These are phyloP conservation scores for Chiroxiphia lanceolata DNA, from an alignment of 2,797 vertebrate species.

Conservation along the genomic window DNA sequence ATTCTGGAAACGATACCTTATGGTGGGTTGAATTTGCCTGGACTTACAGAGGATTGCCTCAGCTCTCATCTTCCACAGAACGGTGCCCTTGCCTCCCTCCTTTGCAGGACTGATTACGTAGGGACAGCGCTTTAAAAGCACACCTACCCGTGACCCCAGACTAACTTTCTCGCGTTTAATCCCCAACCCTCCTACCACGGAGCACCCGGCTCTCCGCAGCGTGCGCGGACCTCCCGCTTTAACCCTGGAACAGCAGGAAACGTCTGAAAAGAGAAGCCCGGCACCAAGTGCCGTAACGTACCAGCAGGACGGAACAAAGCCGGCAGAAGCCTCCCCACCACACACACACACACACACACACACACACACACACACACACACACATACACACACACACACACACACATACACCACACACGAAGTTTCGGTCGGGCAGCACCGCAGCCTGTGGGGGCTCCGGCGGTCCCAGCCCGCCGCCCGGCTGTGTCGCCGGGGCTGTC, in stretches of 20 bases:
- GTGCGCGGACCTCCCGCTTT: background rate
- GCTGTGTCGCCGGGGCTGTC: background rate
- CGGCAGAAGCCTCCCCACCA: background rate
- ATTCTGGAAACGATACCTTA: background rate
- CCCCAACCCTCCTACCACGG: fast-evolving
- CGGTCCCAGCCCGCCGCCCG: background rate
- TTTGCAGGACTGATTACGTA: fast-evolving
- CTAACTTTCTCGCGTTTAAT: background rate
- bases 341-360: background rate
- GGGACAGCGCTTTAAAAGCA: background rate
- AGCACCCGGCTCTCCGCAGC: background rate
- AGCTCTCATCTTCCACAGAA: background rate
- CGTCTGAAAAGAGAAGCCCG: background rate
- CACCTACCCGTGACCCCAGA: background rate
- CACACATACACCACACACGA: no score
- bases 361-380: no score
- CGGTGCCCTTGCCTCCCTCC: background rate
- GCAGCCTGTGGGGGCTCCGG: background rate
- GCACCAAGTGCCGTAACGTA: background rate
- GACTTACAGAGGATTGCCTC: background rate
- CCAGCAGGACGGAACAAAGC: background rate
- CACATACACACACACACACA: no score
- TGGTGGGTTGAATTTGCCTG: fast-evolving
- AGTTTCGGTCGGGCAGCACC: background rate
- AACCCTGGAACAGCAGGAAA: background rate